Conservation (phyloP, 2,113 vertebrate species). For the Paracyprichromis sp. region DNA sequence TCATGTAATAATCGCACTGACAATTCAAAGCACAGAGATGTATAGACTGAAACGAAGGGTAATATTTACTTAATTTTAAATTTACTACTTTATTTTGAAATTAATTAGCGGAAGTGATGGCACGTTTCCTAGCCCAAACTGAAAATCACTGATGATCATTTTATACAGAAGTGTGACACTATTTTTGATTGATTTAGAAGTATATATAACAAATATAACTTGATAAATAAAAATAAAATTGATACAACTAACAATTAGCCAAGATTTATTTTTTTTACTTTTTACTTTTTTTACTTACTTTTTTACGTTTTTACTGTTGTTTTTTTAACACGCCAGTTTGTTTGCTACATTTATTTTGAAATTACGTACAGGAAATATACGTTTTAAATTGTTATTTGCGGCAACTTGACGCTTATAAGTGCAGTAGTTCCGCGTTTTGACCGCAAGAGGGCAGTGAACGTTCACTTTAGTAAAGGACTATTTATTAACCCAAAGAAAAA, state of each 20-base stretch:
- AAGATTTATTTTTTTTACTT: background rate
- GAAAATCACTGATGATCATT: background rate
- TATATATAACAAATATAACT: background rate
- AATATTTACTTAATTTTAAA: background rate
- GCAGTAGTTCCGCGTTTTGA: background rate
- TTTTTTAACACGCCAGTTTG: background rate
- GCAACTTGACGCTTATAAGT: background rate
- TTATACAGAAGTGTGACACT: background rate
- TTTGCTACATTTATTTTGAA: background rate
- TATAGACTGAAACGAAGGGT: background rate
- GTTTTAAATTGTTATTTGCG: background rate
- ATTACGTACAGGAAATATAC: background rate
- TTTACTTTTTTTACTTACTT: background rate
- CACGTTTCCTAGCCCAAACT: background rate
- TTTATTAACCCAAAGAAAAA: background rate
- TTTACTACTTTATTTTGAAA: background rate
- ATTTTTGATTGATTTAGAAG: background rate
- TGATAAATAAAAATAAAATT: background rate
- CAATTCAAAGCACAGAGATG: background rate
- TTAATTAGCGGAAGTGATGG: background rate
- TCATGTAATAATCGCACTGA: background rate
- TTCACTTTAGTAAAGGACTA: background rate
- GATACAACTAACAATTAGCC: background rate
- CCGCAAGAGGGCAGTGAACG: background rate
- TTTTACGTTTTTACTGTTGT: background rate